Conservation (phyloP, 2,797 vertebrate species). For the Schizopygopsis malacanthus region DNA sequence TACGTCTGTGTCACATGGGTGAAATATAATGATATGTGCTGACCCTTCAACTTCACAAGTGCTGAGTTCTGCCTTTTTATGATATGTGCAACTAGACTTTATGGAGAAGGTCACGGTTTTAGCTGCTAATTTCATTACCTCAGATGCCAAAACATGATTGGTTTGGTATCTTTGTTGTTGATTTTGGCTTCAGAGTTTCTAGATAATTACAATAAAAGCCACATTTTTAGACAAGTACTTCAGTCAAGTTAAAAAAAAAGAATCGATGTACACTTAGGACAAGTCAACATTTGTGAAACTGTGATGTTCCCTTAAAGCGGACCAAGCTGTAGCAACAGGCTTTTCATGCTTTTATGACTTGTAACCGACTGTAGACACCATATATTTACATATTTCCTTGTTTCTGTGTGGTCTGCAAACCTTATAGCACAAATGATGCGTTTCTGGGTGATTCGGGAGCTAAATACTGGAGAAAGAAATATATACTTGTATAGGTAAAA, state of each 20-base stretch:
- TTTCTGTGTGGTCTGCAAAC: slow-evolving; percentile 49
- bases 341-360: slow-evolving; percentile 50
- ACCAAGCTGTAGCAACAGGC: slow-evolving; percentile 49
- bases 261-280: slow-evolving; percentile 12
- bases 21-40: slow-evolving; percentile 53
- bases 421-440: slow-evolving; percentile 43
- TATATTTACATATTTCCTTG: slow-evolving; percentile 42
- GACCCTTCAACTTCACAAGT: slow-evolving; percentile 41
- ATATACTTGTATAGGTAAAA: slow-evolving; percentile 6
- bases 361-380: slow-evolving; percentile 46
- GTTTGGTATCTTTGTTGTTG: slow-evolving; percentile 8
- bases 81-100: slow-evolving; percentile 12
- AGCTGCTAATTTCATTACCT: background rate
- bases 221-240: slow-evolving; percentile 10
- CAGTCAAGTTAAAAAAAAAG: background rate
- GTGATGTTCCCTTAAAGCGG: slow-evolving; percentile 51
- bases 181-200: background rate
- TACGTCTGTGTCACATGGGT: slow-evolving; percentile 53
- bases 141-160: slow-evolving; percentile 4
- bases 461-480: slow-evolving; percentile 19
- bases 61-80: slow-evolving; percentile 31
- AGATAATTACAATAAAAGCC: slow-evolving; percentile 13
- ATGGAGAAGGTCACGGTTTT: background rate
- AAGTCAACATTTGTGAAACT: slow-evolving; percentile 49
- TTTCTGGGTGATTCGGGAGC: slow-evolving; percentile 37